Conservation (phyloP, 2,888 invertebrate species). For the Acrobasis consociella region DNA sequence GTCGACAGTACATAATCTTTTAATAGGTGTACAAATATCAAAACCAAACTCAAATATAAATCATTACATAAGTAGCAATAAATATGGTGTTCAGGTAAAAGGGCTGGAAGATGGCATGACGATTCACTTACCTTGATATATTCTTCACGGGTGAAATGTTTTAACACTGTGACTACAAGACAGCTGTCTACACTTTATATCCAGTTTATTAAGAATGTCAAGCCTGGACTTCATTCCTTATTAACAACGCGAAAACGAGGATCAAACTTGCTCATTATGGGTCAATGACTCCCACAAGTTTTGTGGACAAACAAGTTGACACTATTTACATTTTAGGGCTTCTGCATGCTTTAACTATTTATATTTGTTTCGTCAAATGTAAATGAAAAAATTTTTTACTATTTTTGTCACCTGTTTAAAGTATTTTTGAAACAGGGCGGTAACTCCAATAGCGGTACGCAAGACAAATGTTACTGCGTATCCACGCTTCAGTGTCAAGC, state of each 20-base stretch:
- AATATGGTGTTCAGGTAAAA: too few relatives aligned
- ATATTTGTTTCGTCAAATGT: too few relatives aligned
- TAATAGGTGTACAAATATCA: too few relatives aligned
- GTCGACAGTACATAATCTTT: too few relatives aligned
- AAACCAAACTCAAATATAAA: too few relatives aligned
- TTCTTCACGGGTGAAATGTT: conserved; percentile 56
- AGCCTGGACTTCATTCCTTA: conserved; percentile 77
- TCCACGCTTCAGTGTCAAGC: too few relatives aligned
- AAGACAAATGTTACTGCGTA: too few relatives aligned
- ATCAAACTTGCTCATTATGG: conserved; percentile 40
- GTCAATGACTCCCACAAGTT: conserved; percentile 52
- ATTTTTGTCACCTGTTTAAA: too few relatives aligned
- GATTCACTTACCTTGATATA: conserved; percentile 70
- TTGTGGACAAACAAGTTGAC: conserved; percentile 21
- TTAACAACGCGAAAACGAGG: conserved; percentile 61
- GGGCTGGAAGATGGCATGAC: not conserved
- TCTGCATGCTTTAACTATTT: not conserved
- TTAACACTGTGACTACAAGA: conserved; percentile 60
- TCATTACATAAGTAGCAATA: too few relatives aligned
- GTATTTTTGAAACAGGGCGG: too few relatives aligned
- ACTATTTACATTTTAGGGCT: conserved; percentile 23
- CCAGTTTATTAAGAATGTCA: conserved; percentile 74
- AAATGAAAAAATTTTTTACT: too few relatives aligned
- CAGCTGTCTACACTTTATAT: conserved; percentile 73
- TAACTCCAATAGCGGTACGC: too few relatives aligned